Conservation (phyloP, 37 sponge, comb jelly and placozoan species). For the Agelas oroides region DNA sequence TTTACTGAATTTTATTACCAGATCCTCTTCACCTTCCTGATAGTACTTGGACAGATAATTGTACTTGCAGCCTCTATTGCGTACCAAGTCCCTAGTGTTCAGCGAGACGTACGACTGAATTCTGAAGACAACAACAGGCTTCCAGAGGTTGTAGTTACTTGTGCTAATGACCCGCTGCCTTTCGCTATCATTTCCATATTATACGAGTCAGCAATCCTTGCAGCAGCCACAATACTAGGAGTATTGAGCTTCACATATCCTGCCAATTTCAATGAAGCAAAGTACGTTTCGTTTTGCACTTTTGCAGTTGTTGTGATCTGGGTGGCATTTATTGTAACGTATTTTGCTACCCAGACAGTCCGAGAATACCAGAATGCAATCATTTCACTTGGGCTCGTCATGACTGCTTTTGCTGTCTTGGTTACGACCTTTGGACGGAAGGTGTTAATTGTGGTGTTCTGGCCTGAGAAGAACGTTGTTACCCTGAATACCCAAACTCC, state of each 20-base stretch:
- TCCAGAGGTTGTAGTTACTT: slow-evolving; percentile 33
- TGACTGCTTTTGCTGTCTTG: slow-evolving; percentile 17
- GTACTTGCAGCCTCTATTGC: slow-evolving; percentile 29
- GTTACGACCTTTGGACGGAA: not conserved
- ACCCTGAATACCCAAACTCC: too few species aligned
- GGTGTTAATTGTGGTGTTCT: not conserved
- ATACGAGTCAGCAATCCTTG: slow-evolving; percentile 43
- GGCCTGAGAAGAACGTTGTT: not conserved
- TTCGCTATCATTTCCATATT: slow-evolving; percentile 25
- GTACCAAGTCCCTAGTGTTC: not conserved
- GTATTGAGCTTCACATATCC: slow-evolving; percentile 33
- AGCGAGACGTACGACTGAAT: not conserved
- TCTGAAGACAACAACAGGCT: not conserved
- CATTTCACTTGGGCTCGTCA: slow-evolving; percentile 1
- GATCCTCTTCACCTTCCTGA: slow-evolving; percentile 55
- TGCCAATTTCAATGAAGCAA: slow-evolving; percentile 67
- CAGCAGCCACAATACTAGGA: slow-evolving; percentile 48
- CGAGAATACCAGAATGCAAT: not conserved
- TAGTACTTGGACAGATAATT: slow-evolving; percentile 46
- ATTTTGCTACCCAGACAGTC: slow-evolving; percentile 19
- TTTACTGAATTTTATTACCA: slow-evolving; percentile 47
- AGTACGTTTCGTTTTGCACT: slow-evolving; percentile 52
- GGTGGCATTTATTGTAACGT: slow-evolving; percentile 44
- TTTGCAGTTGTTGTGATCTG: slow-evolving; percentile 55
- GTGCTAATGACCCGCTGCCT: slow-evolving; percentile 6